These are phyloP conservation scores for Bellardia pandia DNA, from an alignment of 2,888 invertebrate species.

Conservation along the genomic window DNA sequence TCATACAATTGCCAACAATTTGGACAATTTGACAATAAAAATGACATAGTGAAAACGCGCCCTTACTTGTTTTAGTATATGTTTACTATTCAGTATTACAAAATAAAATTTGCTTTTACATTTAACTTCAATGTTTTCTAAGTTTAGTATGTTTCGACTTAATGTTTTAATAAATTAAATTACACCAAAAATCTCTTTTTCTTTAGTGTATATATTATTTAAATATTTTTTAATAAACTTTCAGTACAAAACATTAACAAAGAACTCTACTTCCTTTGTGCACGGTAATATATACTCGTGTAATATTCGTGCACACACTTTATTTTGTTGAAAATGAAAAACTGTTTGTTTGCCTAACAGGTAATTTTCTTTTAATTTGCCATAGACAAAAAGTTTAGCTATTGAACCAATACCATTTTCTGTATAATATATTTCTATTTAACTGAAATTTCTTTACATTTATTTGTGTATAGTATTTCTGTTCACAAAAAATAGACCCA, in stretches of 20 bases:
- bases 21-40: no score
- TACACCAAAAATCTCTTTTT: background rate
- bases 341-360: slow-evolving; percentile 14
- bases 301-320: background rate
- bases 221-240: background rate
- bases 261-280: background rate
- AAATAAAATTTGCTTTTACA: no score
- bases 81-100: no score
- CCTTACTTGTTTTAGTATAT: no score
- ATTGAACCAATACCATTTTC: slow-evolving; percentile 16
- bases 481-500: background rate
- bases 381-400: slow-evolving; percentile 9
- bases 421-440: background rate
- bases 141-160: no score
- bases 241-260: background rate
- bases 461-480: background rate
- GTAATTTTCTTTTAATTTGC: slow-evolving; percentile 1
- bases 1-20: no score
- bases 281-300: background rate
- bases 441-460: slow-evolving; percentile 9
- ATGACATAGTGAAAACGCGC: no score
- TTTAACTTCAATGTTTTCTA: no score
- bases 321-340: slow-evolving; percentile 4
- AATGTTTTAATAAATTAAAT: background rate
- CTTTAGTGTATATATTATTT: background rate